phyloP scores from a whole-genome alignment of 2,797 vertebrate species.

The Vultur gryphus region DNA sequence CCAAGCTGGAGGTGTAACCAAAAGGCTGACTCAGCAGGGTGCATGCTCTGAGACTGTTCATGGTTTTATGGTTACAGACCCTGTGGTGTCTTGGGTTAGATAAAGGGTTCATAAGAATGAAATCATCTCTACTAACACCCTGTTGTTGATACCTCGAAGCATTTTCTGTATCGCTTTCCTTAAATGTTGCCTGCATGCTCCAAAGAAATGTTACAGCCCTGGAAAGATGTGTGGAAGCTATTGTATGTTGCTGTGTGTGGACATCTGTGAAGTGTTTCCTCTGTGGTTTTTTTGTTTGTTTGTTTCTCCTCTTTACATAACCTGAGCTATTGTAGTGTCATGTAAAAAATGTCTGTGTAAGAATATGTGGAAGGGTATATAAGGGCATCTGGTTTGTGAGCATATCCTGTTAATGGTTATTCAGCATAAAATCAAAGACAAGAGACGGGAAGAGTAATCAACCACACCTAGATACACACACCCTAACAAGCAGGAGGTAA shows the following conservation, averaged over 20 bases:
- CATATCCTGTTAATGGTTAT: not conserved
- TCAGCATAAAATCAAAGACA: not conserved
- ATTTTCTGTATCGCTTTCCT: not conserved
- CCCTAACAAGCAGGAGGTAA: not conserved
- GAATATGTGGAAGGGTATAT: not conserved
- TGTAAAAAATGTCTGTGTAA: not conserved
- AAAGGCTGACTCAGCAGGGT: not conserved
- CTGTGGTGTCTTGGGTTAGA: not conserved
- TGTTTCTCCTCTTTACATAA: not conserved
- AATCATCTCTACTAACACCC: not conserved
- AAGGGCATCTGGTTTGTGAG: not conserved
- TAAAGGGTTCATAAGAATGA: not conserved
- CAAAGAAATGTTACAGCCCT: rapidly evolving
- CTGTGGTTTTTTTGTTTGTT: rapidly evolving
- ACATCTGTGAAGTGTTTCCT: not conserved
- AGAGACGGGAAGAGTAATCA: not conserved
- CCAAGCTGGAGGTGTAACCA: not conserved
- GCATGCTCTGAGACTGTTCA: not conserved
- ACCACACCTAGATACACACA: not conserved
- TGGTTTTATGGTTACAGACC: not conserved
- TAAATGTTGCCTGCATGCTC: not conserved
- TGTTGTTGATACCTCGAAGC: not conserved
- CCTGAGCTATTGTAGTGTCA: not conserved
- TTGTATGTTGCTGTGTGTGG: not conserved
- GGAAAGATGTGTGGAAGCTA: not conserved